Percentiles rank a stretch among this genome's conserved stretches.
Conservation (phyloP, 2,113 vertebrate genomes). For the Seriola dumerili region DNA sequence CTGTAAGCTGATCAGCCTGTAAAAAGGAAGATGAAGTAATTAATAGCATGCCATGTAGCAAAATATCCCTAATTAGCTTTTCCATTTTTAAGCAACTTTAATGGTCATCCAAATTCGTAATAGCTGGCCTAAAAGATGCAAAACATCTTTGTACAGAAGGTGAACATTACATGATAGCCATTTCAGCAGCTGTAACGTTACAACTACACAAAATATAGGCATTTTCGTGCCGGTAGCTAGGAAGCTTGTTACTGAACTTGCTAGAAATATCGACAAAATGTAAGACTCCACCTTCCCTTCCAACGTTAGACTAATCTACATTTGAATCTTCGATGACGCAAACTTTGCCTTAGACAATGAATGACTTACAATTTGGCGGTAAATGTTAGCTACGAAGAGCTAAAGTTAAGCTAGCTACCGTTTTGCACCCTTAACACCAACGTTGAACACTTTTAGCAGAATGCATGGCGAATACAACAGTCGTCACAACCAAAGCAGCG, state of each 20-base stretch:
- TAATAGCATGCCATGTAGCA: not conserved
- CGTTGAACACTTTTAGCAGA: not conserved
- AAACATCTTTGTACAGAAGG: not conserved
- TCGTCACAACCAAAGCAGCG: not conserved
- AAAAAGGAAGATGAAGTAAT: conserved; percentile 31
- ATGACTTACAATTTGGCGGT: conserved; percentile 68
- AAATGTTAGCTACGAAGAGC: conserved; percentile 52
- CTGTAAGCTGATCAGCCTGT: conserved; percentile 99
- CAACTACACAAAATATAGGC: not conserved
- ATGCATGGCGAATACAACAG: not conserved
- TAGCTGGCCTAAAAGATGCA: too few species aligned
- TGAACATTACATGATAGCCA: not conserved
- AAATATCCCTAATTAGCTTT: not conserved
- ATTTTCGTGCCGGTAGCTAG: not conserved
- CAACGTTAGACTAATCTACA: not conserved
- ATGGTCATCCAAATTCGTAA: not conserved
- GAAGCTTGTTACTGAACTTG: not conserved
- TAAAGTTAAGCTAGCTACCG: conserved; percentile 31
- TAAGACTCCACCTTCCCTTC: fast-evolving
- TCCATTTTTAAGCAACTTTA: fast-evolving
- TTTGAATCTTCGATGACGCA: not conserved
- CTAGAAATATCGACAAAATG: fast-evolving
- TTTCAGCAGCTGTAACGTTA: not conserved
- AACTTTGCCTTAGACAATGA: conserved; percentile 15
- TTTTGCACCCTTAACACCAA: not conserved